Conservation (phyloP, 2,888 invertebrate species). For the Scrobipalpa costella region DNA sequence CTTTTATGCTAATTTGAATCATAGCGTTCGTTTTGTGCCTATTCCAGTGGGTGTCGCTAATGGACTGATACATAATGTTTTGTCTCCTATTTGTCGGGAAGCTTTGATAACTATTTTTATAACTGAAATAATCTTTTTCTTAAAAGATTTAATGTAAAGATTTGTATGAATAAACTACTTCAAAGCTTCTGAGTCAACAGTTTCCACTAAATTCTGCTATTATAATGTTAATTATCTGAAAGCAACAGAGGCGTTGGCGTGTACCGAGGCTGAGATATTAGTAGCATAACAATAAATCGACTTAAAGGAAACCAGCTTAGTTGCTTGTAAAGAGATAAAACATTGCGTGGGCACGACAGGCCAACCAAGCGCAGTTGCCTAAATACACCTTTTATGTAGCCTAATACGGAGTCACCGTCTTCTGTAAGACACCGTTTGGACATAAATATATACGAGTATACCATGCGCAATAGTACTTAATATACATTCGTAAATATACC, state of each 20-base stretch:
- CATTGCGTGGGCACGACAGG: slow-evolving; percentile 70
- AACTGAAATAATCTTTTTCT: not conserved
- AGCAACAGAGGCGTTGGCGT: slow-evolving; percentile 62
- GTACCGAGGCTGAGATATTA: slow-evolving; percentile 59
- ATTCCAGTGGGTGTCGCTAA: not conserved
- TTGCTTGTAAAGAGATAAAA: slow-evolving; percentile 71
- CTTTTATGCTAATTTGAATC: slow-evolving; percentile 27
- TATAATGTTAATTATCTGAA: slow-evolving; percentile 70
- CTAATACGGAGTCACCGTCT: slow-evolving; percentile 53
- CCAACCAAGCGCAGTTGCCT: slow-evolving; percentile 64
- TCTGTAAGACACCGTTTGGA: slow-evolving; percentile 38
- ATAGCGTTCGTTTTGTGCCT: slow-evolving; percentile 1
- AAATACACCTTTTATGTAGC: slow-evolving; percentile 69
- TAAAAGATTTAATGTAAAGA: not conserved
- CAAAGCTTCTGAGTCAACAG: slow-evolving; percentile 26
- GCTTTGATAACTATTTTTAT: not conserved
- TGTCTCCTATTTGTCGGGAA: not conserved
- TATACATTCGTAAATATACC: slow-evolving; percentile 32
- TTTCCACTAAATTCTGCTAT: slow-evolving; percentile 39
- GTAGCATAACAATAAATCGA: slow-evolving; percentile 76
- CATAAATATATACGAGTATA: slow-evolving; percentile 33
- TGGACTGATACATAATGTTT: slow-evolving; percentile 3
- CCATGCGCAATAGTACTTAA: slow-evolving; percentile 36
- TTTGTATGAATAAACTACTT: not conserved
- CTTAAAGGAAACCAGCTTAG: slow-evolving; percentile 70